phyloP scores from a whole-genome alignment of 2,113 vertebrate species.

The Pituophis catenifer region DNA sequence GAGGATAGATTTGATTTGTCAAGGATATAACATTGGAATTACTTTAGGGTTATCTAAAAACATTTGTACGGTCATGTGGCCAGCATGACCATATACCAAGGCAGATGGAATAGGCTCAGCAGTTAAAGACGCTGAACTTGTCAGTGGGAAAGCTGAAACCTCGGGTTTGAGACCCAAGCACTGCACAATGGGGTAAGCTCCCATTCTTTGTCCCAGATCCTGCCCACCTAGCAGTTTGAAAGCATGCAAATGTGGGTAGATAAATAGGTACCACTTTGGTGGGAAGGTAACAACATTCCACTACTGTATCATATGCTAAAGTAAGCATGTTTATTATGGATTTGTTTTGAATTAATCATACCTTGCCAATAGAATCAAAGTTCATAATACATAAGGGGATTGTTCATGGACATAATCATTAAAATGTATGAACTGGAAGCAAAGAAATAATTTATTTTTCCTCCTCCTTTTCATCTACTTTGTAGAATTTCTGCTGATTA shows the following conservation, averaged over 20 bases:
- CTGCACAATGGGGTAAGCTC: too few relatives aligned
- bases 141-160: too few relatives aligned
- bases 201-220: too few relatives aligned
- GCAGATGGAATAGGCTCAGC: too few relatives aligned
- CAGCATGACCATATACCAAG: too few relatives aligned
- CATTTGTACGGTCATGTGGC: not conserved
- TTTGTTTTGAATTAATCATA: not conserved
- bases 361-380: not conserved
- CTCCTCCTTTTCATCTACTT: constrained; percentile 29
- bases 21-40: not conserved
- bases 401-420: not conserved
- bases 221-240: too few relatives aligned
- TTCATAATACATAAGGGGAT: not conserved
- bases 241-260: too few relatives aligned
- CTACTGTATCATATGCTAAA: not conserved
- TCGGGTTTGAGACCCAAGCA: too few relatives aligned
- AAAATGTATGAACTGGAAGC: constrained; percentile 13
- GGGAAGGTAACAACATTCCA: not conserved
- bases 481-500: constrained; percentile 27
- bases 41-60: not conserved
- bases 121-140: too few relatives aligned
- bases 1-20: not conserved
- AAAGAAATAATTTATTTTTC: constrained; percentile 12
- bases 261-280: too few relatives aligned
- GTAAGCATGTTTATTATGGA: not conserved